phyloP scores from a whole-genome alignment of 2,888 invertebrate genomes.

The Dynastes maya region DNA sequence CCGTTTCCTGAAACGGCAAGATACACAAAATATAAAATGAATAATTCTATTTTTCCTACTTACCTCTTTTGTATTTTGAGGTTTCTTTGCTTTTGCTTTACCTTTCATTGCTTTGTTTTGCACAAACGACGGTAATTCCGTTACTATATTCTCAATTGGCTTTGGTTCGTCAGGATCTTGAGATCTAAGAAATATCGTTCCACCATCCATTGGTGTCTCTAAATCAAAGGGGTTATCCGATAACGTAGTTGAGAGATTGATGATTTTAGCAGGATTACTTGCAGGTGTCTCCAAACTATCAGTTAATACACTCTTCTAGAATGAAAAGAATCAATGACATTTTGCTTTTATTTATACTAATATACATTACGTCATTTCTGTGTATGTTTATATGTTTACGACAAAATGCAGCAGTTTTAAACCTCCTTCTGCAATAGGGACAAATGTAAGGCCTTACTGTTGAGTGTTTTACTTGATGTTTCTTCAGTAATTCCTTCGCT shows the following conservation, averaged over 20 bases:
- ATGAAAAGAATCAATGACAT: background rate
- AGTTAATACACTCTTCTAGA: slow-evolving; percentile 13
- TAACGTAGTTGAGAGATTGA: slow-evolving; percentile 53
- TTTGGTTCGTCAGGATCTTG: slow-evolving; percentile 9
- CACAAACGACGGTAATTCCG: background rate
- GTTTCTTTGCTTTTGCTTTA: slow-evolving; percentile 28
- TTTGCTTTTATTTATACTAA: no score
- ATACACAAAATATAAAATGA: background rate
- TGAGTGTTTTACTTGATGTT: slow-evolving; percentile 68
- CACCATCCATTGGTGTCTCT: slow-evolving; percentile 2
- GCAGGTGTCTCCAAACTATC: slow-evolving; percentile 29
- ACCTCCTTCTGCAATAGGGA: slow-evolving; percentile 76
- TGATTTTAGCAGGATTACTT: slow-evolving; percentile 44
- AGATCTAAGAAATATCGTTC: slow-evolving; percentile 10
- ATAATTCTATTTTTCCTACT: background rate
- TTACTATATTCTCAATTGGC: background rate
- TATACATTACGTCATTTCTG: slow-evolving; percentile 67
- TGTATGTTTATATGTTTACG: slow-evolving; percentile 79
- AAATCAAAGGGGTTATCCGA: slow-evolving; percentile 53
- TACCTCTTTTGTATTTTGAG: slow-evolving; percentile 27
- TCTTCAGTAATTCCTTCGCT: slow-evolving; percentile 65
- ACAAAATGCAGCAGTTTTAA: slow-evolving; percentile 75
- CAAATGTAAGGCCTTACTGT: slow-evolving; percentile 73
- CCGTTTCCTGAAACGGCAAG: background rate
- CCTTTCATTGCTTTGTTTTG: slow-evolving; percentile 5